Evolutionary conservation across 2,113 vertebrate species (phyloP), one percentile per base, ranked within the genome.

Genomic region (Mustela lutreola): DNA sequence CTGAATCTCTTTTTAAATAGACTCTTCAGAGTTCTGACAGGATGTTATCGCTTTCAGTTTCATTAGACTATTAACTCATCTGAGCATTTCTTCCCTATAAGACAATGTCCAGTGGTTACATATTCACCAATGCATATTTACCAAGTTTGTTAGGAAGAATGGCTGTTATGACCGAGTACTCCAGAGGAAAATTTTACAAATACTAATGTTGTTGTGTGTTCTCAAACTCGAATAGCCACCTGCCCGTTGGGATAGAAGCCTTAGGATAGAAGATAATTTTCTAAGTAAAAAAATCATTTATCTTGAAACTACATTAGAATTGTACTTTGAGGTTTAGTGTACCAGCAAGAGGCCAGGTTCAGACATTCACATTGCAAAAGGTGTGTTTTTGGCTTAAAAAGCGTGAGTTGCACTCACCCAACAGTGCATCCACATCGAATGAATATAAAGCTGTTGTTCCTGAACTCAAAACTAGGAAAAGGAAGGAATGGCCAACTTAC

Each of bases 401-500:
- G 39, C 19, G 50, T 82, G 53, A 58, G 9, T 56, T 39, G 5
- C 31, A 76, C 14, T 73, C 28, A n/a, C 42, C 36, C 15, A 45
- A 18, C 56, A 10, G 50, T 78, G 12, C 50, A 31, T 70, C 60
- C 5, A 10, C n/a, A 45, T 31, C 70, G 48, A 42, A 1, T 70
- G 65, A 53, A 7, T 85, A 21, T 53, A 83, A 86, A 70, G 56
- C 36, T 85, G 58, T 15, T 79, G 16, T 67, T 60, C 21, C 56
- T 81, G 42, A 80, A 33, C 56, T 78, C 45, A 45, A 71, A 83
- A 53, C 50, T 4, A 1, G 36, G 19, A 85, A 97, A 97, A 96
- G 87, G 28, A 82, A 45, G 58, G 71, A 60, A 24, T 33, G 3
- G 62, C 45, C 24, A 98, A 98, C 99, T 99, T 97, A 99, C 98